Conservation (phyloP, 2,113 vertebrate species). For the Callorhinus ursinus region DNA sequence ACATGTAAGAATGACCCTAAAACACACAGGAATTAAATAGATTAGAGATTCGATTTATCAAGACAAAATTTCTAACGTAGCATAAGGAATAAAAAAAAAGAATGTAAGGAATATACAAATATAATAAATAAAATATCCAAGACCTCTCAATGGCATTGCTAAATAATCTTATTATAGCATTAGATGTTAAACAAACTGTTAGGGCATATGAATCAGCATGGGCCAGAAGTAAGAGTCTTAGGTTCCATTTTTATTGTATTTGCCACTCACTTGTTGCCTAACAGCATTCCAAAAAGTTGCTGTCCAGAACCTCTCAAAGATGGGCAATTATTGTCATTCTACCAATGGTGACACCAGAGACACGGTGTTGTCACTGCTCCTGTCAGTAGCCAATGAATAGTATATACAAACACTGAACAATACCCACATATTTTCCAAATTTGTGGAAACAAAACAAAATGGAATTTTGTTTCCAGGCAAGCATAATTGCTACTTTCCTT, state of each 20-base stretch:
- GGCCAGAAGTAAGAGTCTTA: background rate
- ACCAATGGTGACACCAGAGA: background rate
- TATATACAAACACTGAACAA: background rate
- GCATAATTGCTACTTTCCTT: background rate
- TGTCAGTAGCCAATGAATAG: background rate
- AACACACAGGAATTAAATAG: background rate
- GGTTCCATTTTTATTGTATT: background rate
- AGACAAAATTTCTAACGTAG: background rate
- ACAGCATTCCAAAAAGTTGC: background rate
- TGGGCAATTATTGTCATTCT: background rate
- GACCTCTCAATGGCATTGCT: background rate
- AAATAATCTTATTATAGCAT: background rate
- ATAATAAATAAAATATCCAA: background rate
- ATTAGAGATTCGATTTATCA: background rate
- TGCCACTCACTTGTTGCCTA: background rate
- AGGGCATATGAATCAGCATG: background rate
- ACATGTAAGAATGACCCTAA: slow-evolving; percentile 2
- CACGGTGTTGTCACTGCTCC: background rate
- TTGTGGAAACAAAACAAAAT: background rate
- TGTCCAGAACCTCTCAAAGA: background rate
- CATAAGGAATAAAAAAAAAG: background rate
- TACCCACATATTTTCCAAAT: background rate
- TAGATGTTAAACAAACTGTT: background rate
- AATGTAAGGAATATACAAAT: background rate
- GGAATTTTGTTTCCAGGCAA: slow-evolving; percentile 39